Evolutionary conservation across 2,797 vertebrate genomes (phyloP).

Genomic region (Paratrypauchen microcephalus): DNA sequence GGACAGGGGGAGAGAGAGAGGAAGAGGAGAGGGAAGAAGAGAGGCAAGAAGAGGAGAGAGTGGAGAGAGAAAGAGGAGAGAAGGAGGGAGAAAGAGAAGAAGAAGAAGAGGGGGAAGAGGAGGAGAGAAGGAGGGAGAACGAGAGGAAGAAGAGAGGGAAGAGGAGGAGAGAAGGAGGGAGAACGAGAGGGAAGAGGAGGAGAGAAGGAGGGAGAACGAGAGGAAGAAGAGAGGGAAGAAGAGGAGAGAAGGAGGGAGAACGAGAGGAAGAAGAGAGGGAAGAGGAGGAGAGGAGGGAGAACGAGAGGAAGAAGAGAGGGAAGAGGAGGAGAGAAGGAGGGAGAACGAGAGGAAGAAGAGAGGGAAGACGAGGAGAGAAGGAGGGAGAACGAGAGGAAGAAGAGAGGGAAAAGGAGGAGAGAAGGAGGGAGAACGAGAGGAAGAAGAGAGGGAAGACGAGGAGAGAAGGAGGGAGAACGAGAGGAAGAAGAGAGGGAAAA

Average conservation of each 20-base stretch:
- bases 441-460: too few species aligned
- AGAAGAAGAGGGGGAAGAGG: conserved; percentile 55
- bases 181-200: background rate
- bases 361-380: conserved; percentile 17
- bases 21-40: too few species aligned
- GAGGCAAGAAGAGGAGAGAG: too few species aligned
- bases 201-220: too few species aligned
- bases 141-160: conserved; percentile 50
- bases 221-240: too few species aligned
- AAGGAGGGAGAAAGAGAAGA: background rate
- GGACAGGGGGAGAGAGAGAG: too few species aligned
- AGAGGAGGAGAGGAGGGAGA: conserved; percentile 32
- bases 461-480: too few species aligned
- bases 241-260: too few species aligned
- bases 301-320: too few species aligned
- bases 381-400: conserved; percentile 14
- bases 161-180: conserved; percentile 3
- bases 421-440: too few species aligned
- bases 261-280: conserved; percentile 42
- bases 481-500: conserved; percentile 53
- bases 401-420: background rate
- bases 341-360: conserved; percentile 49
- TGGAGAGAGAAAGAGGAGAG: too few species aligned
- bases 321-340: too few species aligned
- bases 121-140: conserved; percentile 31